Conservation (phyloP, 64 coral and sea anemone genomes). For the Porites australiensis region DNA sequence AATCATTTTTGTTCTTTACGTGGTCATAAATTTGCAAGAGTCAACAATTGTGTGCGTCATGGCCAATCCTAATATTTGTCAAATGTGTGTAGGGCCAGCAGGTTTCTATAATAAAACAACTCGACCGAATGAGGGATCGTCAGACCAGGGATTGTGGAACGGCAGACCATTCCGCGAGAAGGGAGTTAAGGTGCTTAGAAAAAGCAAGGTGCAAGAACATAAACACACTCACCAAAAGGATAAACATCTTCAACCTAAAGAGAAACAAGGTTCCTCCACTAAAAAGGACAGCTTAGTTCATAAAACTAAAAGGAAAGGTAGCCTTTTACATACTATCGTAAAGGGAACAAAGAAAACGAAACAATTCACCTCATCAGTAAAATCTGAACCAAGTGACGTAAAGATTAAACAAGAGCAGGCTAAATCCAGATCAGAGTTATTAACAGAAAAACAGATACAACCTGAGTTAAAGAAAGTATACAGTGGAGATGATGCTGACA, state of each 20-base stretch:
- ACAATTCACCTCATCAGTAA: not conserved
- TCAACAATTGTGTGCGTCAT: too few species aligned
- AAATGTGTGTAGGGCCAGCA: not conserved
- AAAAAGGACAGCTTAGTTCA: not conserved
- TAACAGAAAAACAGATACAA: slow-evolving; percentile 20
- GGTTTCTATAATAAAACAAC: not conserved
- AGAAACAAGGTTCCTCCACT: not conserved
- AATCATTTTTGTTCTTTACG: too few species aligned
- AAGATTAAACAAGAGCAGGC: not conserved
- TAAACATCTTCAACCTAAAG: not conserved
- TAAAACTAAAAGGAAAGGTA: not conserved
- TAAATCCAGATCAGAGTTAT: not conserved
- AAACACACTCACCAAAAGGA: not conserved
- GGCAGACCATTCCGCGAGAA: slow-evolving; percentile 17
- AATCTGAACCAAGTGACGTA: not conserved
- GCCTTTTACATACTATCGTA: not conserved
- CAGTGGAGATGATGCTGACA: not conserved
- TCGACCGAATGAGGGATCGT: not conserved
- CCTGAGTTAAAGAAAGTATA: not conserved
- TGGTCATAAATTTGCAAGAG: too few species aligned
- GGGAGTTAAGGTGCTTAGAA: slow-evolving; percentile 5
- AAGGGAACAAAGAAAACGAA: not conserved
- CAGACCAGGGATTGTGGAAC: not conserved
- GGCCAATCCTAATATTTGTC: too few species aligned
- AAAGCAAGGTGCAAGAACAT: slow-evolving; percentile 38